Evolutionary conservation across 2,113 vertebrate genomes (phyloP).

Genomic region (Odontesthes bonariensis): DNA sequence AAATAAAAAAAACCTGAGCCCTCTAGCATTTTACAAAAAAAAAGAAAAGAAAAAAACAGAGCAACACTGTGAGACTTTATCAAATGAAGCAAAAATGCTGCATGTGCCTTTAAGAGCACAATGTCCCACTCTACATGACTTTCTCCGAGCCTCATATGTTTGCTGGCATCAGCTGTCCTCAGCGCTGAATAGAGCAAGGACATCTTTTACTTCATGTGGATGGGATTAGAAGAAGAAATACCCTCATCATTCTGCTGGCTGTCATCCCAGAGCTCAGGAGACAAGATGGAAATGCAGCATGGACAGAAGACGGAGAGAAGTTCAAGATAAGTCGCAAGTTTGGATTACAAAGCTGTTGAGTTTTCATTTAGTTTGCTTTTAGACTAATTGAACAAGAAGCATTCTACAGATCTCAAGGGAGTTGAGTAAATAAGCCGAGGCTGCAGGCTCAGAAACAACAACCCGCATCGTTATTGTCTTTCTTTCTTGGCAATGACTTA

Average conservation of each 20-base stretch:
- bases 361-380: conserved; percentile 20
- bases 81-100: conserved; percentile 55
- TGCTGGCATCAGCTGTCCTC: conserved; percentile 76
- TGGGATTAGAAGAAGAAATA: conserved; percentile 66
- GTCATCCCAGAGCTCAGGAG: conserved; percentile 39
- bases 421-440: conserved; percentile 20
- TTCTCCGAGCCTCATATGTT: conserved; percentile 74
- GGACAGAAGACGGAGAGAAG: conserved; percentile 25
- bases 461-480: not conserved
- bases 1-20: conserved; percentile 44
- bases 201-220: conserved; percentile 64
- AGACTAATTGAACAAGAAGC: conserved; percentile 16
- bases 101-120: conserved; percentile 82
- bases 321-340: conserved; percentile 50
- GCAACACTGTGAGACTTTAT: conserved; percentile 32
- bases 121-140: conserved; percentile 68
- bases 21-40: conserved; percentile 48
- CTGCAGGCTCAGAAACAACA: conserved; percentile 21
- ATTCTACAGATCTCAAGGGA: conserved; percentile 15
- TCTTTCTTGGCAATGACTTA: conserved; percentile 28
- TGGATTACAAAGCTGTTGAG: conserved; percentile 33
- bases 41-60: conserved; percentile 32
- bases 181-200: conserved; percentile 65
- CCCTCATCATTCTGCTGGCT: conserved; percentile 41
- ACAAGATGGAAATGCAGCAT: conserved; percentile 28